Conservation (phyloP, 1,140 invertebrate genomes). For the Drosophila mojavensis region DNA sequence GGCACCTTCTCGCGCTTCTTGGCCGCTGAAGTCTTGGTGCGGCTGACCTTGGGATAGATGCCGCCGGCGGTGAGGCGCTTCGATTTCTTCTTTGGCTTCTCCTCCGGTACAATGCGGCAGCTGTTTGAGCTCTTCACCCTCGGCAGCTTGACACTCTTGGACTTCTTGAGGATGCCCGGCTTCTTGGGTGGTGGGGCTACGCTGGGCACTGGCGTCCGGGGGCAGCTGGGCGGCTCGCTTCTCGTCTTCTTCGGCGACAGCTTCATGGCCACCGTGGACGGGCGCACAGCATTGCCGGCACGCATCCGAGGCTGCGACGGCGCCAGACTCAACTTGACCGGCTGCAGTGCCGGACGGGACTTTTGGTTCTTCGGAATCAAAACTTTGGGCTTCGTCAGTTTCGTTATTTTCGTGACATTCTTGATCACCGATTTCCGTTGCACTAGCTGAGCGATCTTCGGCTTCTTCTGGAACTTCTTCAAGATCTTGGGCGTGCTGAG, state of each 20-base stretch:
- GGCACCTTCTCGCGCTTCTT: background rate
- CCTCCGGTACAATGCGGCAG: background rate
- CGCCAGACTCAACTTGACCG: too few relatives aligned
- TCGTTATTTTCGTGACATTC: background rate
- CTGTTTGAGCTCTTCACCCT: background rate
- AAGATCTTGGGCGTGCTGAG: background rate
- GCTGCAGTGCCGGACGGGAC: background rate
- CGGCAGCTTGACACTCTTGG: background rate
- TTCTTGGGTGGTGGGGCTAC: background rate
- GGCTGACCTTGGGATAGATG: background rate
- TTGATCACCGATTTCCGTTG: background rate
- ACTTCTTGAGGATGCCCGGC: background rate
- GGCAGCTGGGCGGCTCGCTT: background rate
- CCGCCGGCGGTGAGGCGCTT: slow-evolving; percentile 7
- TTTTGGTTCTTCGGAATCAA: background rate
- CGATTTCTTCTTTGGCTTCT: background rate
- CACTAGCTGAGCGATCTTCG: background rate
- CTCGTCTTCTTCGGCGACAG: background rate
- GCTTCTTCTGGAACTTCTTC: background rate
- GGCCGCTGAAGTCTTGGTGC: background rate
- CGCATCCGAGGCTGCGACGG: background rate
- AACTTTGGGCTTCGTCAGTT: too few relatives aligned
- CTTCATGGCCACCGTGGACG: background rate
- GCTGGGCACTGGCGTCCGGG: background rate
- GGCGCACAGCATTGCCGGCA: background rate